Conservation (phyloP, 1,140 invertebrate genomes). For the Hylyphantes graminicola region DNA sequence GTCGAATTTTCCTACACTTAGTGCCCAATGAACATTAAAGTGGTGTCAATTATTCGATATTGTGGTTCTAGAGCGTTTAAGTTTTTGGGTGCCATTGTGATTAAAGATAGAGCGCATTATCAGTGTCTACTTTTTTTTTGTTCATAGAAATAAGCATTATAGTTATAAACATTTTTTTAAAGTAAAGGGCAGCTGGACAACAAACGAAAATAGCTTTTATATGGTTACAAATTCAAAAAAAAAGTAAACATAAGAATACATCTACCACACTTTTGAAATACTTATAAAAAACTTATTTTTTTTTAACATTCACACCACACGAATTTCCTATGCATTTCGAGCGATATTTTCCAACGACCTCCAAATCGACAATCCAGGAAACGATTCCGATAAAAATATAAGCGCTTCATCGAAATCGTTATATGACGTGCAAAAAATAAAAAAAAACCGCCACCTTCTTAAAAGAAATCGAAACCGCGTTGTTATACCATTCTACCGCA, state of each 20-base stretch:
- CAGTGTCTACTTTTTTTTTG: too few relatives aligned
- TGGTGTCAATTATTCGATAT: too few relatives aligned
- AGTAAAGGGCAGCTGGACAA: not conserved
- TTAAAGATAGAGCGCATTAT: too few relatives aligned
- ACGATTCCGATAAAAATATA: constrained; percentile 10
- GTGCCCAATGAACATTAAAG: too few relatives aligned
- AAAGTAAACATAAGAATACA: not conserved
- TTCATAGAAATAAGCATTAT: too few relatives aligned
- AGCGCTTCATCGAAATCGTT: constrained; percentile 8
- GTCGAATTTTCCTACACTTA: too few relatives aligned
- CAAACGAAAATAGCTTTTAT: not conserved
- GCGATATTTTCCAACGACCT: not conserved
- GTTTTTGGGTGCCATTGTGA: too few relatives aligned
- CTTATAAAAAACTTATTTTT: not conserved
- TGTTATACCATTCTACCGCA: constrained; percentile 5
- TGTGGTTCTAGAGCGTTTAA: too few relatives aligned
- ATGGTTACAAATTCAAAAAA: not conserved
- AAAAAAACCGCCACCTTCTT: constrained; percentile 12
- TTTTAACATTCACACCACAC: not conserved
- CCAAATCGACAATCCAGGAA: not conserved
- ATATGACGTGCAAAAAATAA: not conserved
- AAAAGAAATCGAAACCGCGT: constrained; percentile 10
- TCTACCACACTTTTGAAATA: not conserved
- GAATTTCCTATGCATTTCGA: not conserved
- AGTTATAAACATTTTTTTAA: too few relatives aligned